These are phyloP conservation scores for Psilanteris sp. DNA, from an alignment of 1,140 invertebrate species.

Conservation along the genomic window DNA sequence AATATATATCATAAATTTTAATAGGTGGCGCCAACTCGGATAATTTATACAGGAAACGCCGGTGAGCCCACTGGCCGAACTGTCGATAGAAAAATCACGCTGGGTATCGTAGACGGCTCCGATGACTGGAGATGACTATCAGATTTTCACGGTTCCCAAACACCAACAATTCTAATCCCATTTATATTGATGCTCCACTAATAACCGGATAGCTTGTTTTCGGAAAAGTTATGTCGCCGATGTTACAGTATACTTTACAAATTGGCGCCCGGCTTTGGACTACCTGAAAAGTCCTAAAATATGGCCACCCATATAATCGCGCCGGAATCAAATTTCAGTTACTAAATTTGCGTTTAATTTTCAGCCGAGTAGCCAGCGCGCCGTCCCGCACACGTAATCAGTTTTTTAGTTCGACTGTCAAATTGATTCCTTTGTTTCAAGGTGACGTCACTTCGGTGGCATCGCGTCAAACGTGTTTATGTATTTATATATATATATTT, in stretches of 20 bases:
- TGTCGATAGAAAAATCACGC: constrained; percentile 57
- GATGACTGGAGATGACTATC: constrained; percentile 49
- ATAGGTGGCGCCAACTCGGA: constrained; percentile 52
- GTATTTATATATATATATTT: too few species aligned
- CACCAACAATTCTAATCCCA: constrained; percentile 58
- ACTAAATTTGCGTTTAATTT: constrained; percentile 10
- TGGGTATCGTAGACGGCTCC: constrained; percentile 38
- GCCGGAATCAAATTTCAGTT: constrained; percentile 34
- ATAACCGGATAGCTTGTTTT: constrained; percentile 56
- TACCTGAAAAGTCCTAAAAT: constrained; percentile 51
- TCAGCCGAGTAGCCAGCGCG: constrained; percentile 17
- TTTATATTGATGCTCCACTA: constrained; percentile 53
- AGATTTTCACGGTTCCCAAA: constrained; percentile 51
- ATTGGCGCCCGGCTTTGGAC: constrained; percentile 50
- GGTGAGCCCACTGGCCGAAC: constrained; percentile 15
- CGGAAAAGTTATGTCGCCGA: constrained; percentile 49
- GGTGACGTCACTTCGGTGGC: too few species aligned
- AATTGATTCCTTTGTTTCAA: neutral
- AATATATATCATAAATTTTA: constrained; percentile 63
- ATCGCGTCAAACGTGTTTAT: too few species aligned
- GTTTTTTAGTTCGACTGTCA: neutral
- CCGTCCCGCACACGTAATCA: neutral
- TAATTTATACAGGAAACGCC: constrained; percentile 55
- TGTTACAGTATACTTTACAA: constrained; percentile 58
- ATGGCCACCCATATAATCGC: constrained; percentile 48